Base-by-base conservation (phyloP, 2,113 vertebrate genomes). In the Lethenteron camtschaticum region DNA sequence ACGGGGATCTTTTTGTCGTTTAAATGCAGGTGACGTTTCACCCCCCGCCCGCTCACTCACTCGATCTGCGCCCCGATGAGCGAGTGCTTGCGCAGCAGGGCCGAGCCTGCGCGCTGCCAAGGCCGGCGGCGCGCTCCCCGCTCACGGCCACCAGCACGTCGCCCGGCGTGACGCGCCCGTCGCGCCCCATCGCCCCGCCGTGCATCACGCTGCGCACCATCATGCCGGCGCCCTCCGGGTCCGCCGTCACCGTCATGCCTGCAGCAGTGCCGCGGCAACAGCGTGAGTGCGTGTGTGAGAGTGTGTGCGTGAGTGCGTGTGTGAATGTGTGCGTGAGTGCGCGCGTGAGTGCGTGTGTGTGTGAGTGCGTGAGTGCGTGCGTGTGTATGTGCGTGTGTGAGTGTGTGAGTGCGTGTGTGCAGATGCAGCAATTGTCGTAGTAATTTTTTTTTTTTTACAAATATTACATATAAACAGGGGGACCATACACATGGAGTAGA, bases 171-270 rank as follows among this genome's bases (percentile, higher is more conserved):
- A 97, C 84, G 3, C 89, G 85, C 12, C 90, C 88, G 69, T 96
- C 94, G 0, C 85, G 83, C 77, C 86, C 95, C 68, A 97, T 89
- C 14, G 94, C 90, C 1, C 90, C 94, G 10, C 90, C 88, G 2
- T 88, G 87, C 76, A 95, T 94, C 69, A 99, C 76, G 9, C 87
- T 99, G 74, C 90, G 90, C 70, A 96, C 85, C 74, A 88, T 84
- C 86, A 95, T 87, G 57, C 94, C 94, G 69, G 81, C 75, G 41
- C 89, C 86, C 24, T 90, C 89, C 79, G 92, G 95, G 76, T 83
- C 78, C 70, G 88, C 85, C 71, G 87, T 89, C 63, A 99, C 90
- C 1, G 90, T 96, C 94, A 96, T 96, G 2, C 94, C 94, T 99
- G 71, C 11, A 70, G 55, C 8, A 11, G 24, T 72, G 70, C n/a